These are phyloP conservation scores for Pluvialis apricaria DNA, from an alignment of 2,113 vertebrate species.

Conservation along the genomic window DNA sequence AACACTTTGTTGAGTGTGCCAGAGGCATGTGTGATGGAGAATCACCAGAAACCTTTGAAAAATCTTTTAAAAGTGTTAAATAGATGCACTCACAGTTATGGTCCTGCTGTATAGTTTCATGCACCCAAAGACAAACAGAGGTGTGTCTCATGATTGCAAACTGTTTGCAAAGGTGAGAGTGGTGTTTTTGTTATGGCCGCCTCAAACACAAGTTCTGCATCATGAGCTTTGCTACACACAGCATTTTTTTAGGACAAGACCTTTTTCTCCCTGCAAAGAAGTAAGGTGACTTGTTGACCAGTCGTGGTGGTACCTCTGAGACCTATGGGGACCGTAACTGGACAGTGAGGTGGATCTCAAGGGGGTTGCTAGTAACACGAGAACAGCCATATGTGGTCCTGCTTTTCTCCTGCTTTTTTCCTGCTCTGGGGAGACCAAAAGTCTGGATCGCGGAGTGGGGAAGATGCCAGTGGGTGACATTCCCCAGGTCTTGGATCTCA, in stretches of 20 bases:
- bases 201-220: not conserved
- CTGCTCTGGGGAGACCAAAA: not conserved
- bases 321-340: not conserved
- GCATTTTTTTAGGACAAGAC: not conserved
- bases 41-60: not conserved
- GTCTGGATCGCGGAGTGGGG: fast-evolving
- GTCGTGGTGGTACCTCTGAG: not conserved
- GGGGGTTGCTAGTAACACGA: not conserved
- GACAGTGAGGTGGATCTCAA: not conserved
- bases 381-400: not conserved
- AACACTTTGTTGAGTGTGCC: not conserved
- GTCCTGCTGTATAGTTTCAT: not conserved
- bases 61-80: not conserved
- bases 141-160: fast-evolving
- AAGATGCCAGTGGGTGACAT: not conserved
- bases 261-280: not conserved
- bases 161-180: not conserved
- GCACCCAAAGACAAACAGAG: not conserved
- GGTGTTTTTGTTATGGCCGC: not conserved
- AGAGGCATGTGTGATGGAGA: not conserved
- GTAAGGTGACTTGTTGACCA: not conserved
- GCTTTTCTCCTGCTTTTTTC: not conserved
- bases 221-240: not conserved
- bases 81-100: not conserved
- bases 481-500: not conserved